Evolutionary conservation across 2,113 vertebrate species (phyloP).

Genomic region (Malurus cyaneus): DNA sequence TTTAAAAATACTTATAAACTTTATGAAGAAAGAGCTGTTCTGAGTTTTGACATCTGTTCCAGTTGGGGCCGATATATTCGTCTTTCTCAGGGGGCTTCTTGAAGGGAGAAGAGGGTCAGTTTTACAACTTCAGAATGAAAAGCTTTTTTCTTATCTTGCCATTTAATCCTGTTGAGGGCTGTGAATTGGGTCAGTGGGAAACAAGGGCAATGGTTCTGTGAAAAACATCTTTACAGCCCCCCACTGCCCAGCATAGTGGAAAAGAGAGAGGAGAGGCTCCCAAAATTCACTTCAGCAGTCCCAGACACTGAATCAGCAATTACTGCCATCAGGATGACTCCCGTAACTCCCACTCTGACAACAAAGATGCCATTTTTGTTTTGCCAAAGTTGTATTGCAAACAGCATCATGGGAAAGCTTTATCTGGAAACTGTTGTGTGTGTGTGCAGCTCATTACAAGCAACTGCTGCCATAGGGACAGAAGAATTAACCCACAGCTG

Average conservation of each 20-base stretch:
- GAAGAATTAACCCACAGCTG: neutral
- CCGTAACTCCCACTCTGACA: neutral
- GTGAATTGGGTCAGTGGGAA: neutral
- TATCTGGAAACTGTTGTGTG: constrained; percentile 28
- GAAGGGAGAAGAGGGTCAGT: neutral
- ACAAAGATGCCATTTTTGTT: constrained; percentile 51
- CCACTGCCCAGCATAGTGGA: neutral
- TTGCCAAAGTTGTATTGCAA: neutral
- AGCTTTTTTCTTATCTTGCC: constrained; percentile 37
- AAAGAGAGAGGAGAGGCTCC: neutral
- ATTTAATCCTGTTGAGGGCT: constrained; percentile 16
- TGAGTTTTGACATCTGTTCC: constrained; percentile 23
- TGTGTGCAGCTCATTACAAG: neutral
- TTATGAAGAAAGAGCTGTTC: neutral
- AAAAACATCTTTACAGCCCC: constrained; percentile 37
- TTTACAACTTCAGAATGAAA: constrained; percentile 38
- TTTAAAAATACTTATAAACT: constrained; percentile 38
- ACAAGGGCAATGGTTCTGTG: constrained; percentile 6
- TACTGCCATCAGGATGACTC: constrained; percentile 22
- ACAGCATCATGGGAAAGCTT: neutral
- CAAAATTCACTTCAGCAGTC: constrained; percentile 26
- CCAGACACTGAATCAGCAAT: constrained; percentile 24
- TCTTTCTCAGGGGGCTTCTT: neutral
- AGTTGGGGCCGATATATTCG: neutral
- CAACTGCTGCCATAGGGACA: neutral